Base-by-base conservation (phyloP, 2,113 vertebrate genomes). In the Petromus typicus region DNA sequence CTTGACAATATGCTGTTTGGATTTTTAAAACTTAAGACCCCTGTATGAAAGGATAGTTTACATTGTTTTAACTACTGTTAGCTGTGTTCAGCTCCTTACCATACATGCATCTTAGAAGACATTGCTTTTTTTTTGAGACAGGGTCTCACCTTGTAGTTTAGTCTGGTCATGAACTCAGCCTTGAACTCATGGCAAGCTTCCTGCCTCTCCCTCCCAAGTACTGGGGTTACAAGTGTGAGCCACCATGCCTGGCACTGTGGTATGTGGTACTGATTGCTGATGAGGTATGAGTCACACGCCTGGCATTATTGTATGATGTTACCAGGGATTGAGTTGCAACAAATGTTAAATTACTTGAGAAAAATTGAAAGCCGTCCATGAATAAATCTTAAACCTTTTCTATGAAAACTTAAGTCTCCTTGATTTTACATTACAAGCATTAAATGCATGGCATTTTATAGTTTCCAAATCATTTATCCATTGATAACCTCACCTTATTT, bases 291-390 rank as follows among this genome's bases (percentile, higher is more conserved):
- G n/a, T n/a, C n/a, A n/a, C n/a, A n/a, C n/a, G n/a, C n/a, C n/a
- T n/a, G n/a, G n/a, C n/a, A n/a, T n/a, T n/a, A n/a, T n/a, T n/a
- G n/a, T n/a, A n/a, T n/a, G n/a, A n/a, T n/a, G n/a, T n/a, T n/a
- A n/a, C n/a, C n/a, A n/a, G n/a, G n/a, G n/a, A n/a, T n/a, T n/a
- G 89, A 76, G 25, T 91, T 61, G 93, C 14, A 82, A 79, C 20
- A 97, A 85, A 95, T 66, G n/a, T 30, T 89, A 93, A 89, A 78
- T 30, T 71, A 73, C 76, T 81, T 88, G 43, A 27, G 25, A 85
- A 76, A 89, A 84, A 59, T 0, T 69, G 30, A 89, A 92, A 87
- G 82, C 30, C 20, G 91, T 66, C 48, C 54, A 71, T 61, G 69
- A 90, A 93, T 59, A 90, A 89, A 79, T 51, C 13, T 91, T 78